Base-by-base conservation (phyloP, 2,113 vertebrate species). In the Stigmatopora nigra region DNA sequence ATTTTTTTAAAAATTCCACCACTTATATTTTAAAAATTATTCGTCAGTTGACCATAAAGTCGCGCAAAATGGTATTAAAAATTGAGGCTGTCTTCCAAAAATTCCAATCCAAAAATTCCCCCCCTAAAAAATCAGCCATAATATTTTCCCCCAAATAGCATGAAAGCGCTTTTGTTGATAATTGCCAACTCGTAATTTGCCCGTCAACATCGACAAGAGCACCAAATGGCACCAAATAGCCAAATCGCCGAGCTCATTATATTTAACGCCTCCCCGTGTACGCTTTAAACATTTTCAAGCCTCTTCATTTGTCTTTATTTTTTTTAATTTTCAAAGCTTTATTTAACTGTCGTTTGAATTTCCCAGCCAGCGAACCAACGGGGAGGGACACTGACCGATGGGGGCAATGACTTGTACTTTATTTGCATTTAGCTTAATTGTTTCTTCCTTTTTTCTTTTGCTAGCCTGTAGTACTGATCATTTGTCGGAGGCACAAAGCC, bases 381-480 rank as follows among this genome's bases (percentile, higher is more conserved):
- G n/a, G n/a, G n/a, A n/a, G 67, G 65, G 75, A 48, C 44, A 20
- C 25, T 76, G 73, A 67, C 79, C 70, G 38, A 22, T 69, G 65
- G 75, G 76, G 76, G 76, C 76, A 63, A 78, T 62, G 61, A 72
- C 47, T 59, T 1, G 61, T 3, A 14, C 63, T 76, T 79, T 79
- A 79, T 82, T 84, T 83, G 74, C 72, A 80, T 84, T 79, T 68
- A 78, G 66, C 60, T 75, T 77, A 80, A 77, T 80, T 74, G 67
- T 75, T 69, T 76, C 77, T 72, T 76, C 65, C 72, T 79, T 76
- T 69, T 80, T 76, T 66, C 73, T 68, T 78, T 79, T 73, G 71
- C 65, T 68, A 67, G 38, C 58, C 38, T n/a, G n/a, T n/a, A n/a
- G 7, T 14, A 19, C 38, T 68, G 71, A 82, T 76, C 74, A 76